Evolutionary conservation across 2,113 vertebrate genomes (phyloP).

Genomic region (Gracilinanus agilis): DNA sequence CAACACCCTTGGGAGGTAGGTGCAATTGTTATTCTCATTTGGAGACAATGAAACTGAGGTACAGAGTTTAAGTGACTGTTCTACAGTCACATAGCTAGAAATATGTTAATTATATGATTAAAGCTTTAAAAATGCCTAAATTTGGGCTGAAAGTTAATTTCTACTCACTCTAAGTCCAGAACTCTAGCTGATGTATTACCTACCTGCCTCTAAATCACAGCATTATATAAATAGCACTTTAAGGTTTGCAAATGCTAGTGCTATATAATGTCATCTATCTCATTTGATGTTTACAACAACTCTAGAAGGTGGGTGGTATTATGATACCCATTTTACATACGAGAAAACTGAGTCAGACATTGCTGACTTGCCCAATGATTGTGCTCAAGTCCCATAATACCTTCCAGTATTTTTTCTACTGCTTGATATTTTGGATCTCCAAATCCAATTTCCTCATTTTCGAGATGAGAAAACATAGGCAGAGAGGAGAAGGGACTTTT

Average conservation of each 20-base stretch:
- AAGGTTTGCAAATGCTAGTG: neutral
- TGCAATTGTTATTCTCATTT: neutral
- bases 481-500: neutral
- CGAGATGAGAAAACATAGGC: neutral
- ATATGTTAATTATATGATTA: too few relatives aligned
- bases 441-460: neutral
- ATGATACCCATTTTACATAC: neutral
- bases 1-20: neutral
- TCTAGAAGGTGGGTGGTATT: neutral
- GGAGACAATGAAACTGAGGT: neutral
- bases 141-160: neutral
- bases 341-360: neutral
- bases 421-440: neutral
- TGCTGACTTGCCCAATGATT: neutral
- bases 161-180: neutral
- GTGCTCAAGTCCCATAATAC: neutral
- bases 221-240: neutral
- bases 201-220: neutral
- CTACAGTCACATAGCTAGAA: neutral
- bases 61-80: neutral
- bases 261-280: neutral
- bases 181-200: neutral
- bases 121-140: neutral
- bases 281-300: neutral
- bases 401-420: neutral